These are phyloP conservation scores for Abrostola tripartita DNA, from an alignment of 2,888 invertebrate genomes.

Conservation along the genomic window DNA sequence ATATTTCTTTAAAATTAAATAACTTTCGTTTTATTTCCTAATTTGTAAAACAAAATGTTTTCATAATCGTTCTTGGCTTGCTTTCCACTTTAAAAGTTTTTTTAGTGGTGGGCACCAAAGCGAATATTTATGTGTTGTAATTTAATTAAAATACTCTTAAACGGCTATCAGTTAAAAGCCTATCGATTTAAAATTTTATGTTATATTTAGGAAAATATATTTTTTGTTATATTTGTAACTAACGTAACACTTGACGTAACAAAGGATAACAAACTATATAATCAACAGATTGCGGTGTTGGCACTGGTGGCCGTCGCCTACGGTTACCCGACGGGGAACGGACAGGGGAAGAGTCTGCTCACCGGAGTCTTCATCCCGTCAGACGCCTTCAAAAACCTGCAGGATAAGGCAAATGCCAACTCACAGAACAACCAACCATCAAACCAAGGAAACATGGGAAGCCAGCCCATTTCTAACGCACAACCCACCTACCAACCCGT, in stretches of 20 bases:
- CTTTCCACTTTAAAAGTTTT: no score
- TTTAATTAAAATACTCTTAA: no score
- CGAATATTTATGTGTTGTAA: no score
- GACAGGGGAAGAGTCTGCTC: conserved; percentile 41
- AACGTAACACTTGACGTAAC: no score
- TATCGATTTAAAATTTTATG: no score
- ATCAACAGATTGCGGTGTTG: conserved; percentile 4
- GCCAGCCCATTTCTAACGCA: conserved; percentile 11
- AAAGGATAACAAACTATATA: no score
- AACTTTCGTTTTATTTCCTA: neutral
- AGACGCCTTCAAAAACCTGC: conserved; percentile 63
- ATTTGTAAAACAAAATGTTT: no score
- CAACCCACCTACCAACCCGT: conserved; percentile 14
- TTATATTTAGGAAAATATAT: no score
- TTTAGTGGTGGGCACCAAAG: no score
- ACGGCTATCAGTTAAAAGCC: no score
- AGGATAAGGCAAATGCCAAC: conserved; percentile 54
- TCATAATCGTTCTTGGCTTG: no score
- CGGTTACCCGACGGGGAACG: conserved; percentile 21
- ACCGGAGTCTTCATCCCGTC: conserved; percentile 69
- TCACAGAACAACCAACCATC: conserved; percentile 16
- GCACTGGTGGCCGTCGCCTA: conserved; percentile 13
- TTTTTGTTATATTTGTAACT: no score
- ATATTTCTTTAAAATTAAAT: neutral
- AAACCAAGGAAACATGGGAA: conserved; percentile 12